Percentiles rank a stretch among this genome's conserved stretches.
phyloP scores from a whole-genome alignment of 2,797 vertebrate genomes.

The Coregonus sp. region DNA sequence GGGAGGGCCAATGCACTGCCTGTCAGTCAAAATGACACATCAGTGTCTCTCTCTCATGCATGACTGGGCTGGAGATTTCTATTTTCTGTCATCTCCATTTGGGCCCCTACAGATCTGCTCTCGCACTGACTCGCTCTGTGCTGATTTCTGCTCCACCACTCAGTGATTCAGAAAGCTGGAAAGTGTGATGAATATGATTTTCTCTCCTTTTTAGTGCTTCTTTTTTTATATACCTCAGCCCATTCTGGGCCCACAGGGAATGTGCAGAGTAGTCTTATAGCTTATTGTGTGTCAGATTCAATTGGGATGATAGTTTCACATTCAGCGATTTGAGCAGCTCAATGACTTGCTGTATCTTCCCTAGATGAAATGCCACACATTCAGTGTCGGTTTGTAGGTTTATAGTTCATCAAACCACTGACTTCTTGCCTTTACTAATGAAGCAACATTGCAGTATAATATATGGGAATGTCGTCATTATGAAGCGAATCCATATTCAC shows the following conservation, averaged over 20 bases:
- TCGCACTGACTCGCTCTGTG: constrained; percentile 28
- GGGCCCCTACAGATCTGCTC: constrained; percentile 40
- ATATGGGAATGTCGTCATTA: background rate
- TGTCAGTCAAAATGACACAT: constrained; percentile 64
- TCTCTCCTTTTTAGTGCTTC: background rate
- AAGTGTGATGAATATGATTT: constrained; percentile 34
- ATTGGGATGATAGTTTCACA: background rate
- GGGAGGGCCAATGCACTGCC: background rate
- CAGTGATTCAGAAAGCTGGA: constrained; percentile 40
- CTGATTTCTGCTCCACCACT: constrained; percentile 47
- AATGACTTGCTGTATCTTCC: background rate
- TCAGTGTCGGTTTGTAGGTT: background rate
- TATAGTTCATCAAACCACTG: background rate
- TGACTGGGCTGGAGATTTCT: constrained; percentile 61
- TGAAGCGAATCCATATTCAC: background rate
- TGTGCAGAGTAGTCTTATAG: background rate
- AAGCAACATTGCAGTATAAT: background rate
- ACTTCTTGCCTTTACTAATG: background rate
- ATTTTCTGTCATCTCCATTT: constrained; percentile 55
- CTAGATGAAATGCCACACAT: background rate
- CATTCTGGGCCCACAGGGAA: background rate
- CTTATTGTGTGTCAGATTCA: background rate
- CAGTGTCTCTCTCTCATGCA: constrained; percentile 57
- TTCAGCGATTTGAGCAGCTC: background rate
- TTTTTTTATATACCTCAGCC: background rate